A percentile compares a stretch with the other conserved stretches of the same genome.
Conservation (phyloP, 23 tunicate genomes). For the Aplidium turbinatum region DNA sequence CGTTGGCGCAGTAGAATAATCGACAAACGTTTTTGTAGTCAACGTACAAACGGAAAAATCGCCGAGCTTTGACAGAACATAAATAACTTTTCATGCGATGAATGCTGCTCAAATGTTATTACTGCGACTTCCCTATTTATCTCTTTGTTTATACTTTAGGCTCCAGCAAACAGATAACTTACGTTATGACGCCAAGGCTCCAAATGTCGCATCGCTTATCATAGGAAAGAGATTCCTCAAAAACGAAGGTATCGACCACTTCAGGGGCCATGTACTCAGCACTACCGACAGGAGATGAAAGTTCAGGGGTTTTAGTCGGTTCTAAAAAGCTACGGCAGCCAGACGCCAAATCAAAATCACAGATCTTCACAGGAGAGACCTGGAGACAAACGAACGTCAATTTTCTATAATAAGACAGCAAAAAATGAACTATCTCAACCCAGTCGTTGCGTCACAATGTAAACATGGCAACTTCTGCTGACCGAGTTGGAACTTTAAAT, state of each 20-base stretch:
- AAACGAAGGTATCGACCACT: constrained; percentile 95
- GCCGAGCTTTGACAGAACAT: no score
- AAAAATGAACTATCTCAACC: no score
- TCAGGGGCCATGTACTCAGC: constrained; percentile 99
- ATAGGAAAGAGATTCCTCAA: constrained; percentile 80
- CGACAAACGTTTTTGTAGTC: neutral
- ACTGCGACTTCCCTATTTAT: no score
- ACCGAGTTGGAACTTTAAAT: no score
- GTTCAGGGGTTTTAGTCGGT: constrained; percentile 79
- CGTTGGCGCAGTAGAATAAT: no score
- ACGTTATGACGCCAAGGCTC: constrained; percentile 99
- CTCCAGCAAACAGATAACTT: no score
- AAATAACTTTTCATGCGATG: no score
- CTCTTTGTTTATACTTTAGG: no score
- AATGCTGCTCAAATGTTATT: no score
- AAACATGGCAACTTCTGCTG: no score
- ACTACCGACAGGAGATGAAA: constrained; percentile 97
- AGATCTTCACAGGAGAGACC: constrained; percentile 98
- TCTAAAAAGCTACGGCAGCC: constrained; percentile 78
- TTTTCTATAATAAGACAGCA: no score
- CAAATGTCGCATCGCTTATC: constrained; percentile 98
- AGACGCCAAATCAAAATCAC: constrained; percentile 98
- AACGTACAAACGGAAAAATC: neutral
- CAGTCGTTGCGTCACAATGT: no score
- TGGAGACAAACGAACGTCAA: constrained; percentile 4